Base-by-base conservation (phyloP, 2,888 invertebrate genomes). In the Thecophora atra region DNA sequence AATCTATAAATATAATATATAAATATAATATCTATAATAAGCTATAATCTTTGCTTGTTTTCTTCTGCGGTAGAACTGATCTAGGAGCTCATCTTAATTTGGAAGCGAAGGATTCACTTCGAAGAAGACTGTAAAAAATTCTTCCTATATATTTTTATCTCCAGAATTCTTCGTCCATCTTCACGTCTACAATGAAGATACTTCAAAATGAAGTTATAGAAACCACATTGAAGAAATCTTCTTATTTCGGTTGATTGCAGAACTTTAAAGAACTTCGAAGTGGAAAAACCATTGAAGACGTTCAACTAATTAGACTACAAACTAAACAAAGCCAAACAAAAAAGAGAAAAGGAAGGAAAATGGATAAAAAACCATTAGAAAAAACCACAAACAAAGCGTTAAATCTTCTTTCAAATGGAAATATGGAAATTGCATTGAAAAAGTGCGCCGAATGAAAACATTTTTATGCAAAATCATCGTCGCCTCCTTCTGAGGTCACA, bases 371-470 rank as follows among this genome's bases (percentile, higher is more conserved):
- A 47, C 4, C 19, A 5, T 19, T 37, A n/a, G 5, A n/a, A 19
- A 17, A 19, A 62, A 47, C 30, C 62, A 17, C 21, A 24, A 52
- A 19, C 70, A 82, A 47, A 56, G 64, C 72, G 64, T 63, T 56
- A 72, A 81, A 81, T 82, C 81, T 74, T 79, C 82, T 81, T 81
- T 80, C 74, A 72, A 73, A 76, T 78, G 11, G 17, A 11, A 30
- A 62, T 28, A 62, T 19, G 28, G 15, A 30, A n/a, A 37, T 37
- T 4, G 44, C 7, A 54, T 1, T 13, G 56, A 60, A 66, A 76
- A 70, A 79, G 77, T 80, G 79, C 79, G 79, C 78, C 80, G 77
- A 77, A 76, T 73, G 62, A 76, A 79, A 81, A 81, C 77, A 80
- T 72, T 56, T 72, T 64, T 56, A 67, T 63, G 58, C 64, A 54